These are phyloP conservation scores for Otus scops DNA, from an alignment of 2,797 vertebrate genomes.

Conservation along the genomic window DNA sequence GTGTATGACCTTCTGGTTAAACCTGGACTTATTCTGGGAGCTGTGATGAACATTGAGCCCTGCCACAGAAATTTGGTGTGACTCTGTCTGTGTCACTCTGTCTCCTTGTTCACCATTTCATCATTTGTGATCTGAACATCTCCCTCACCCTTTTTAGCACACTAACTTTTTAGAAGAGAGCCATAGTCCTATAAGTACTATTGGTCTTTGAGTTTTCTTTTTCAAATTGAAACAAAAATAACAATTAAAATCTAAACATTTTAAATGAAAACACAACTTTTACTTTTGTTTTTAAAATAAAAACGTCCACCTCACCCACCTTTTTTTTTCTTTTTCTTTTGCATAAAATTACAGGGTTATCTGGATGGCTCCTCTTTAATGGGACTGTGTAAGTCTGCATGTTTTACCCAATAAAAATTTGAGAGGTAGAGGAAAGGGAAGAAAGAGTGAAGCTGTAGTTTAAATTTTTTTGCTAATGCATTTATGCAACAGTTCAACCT, in stretches of 20 bases:
- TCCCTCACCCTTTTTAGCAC: not conserved
- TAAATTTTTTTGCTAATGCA: not conserved
- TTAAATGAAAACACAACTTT: not conserved
- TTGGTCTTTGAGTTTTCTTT: not conserved
- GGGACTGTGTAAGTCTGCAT: not conserved
- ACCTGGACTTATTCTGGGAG: not conserved
- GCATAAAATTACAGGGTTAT: not conserved
- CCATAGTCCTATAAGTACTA: not conserved
- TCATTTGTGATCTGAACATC: rapidly evolving
- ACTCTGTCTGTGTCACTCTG: rapidly evolving
- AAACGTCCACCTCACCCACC: rapidly evolving
- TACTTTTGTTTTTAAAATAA: not conserved
- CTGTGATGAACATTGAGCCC: not conserved
- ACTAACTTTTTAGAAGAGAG: not conserved
- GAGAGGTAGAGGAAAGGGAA: not conserved
- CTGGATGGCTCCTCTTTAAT: not conserved
- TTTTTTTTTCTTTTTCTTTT: not conserved
- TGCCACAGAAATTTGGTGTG: not conserved
- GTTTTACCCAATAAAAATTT: not conserved
- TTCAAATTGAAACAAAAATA: not conserved
- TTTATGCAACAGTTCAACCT: not conserved
- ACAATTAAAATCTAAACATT: not conserved
- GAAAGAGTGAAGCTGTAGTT: not conserved
- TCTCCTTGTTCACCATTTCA: not conserved
- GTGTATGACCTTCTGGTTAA: not conserved